A percentile compares a stretch with the other conserved stretches of the same genome.
phyloP scores from a whole-genome alignment of 2,113 vertebrate genomes.

The Corythoichthys haematopterus region DNA sequence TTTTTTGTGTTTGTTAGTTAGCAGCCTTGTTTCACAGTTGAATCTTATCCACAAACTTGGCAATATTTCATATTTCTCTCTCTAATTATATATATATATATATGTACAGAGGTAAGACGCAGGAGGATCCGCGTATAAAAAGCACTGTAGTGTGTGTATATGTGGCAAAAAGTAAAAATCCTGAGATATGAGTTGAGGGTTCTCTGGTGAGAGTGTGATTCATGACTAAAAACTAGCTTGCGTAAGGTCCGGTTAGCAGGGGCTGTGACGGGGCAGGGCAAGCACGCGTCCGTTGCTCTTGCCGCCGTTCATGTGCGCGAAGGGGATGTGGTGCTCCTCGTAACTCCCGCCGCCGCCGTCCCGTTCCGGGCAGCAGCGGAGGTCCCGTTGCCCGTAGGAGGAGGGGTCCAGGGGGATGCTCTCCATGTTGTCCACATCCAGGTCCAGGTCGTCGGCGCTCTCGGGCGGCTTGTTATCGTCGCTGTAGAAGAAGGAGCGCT shows the following conservation, averaged over 20 bases:
- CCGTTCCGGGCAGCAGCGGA: slow-evolving; percentile 63
- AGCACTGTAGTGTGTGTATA: slow-evolving; percentile 64
- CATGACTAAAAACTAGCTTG: slow-evolving; percentile 2
- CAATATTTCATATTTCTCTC: slow-evolving; percentile 47
- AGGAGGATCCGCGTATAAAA: slow-evolving; percentile 60
- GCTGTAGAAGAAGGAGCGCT: slow-evolving; percentile 95
- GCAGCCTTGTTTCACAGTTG: slow-evolving; percentile 85
- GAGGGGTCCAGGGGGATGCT: slow-evolving; percentile 91
- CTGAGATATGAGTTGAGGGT: slow-evolving; percentile 82
- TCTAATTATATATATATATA: slow-evolving; percentile 25
- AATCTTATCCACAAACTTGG: slow-evolving; percentile 72
- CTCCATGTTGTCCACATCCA: slow-evolving; percentile 97
- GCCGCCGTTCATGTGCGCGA: slow-evolving; percentile 95
- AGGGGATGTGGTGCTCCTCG: slow-evolving; percentile 87
- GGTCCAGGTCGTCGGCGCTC: slow-evolving; percentile 82
- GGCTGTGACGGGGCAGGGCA: slow-evolving; percentile 82
- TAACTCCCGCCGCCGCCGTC: slow-evolving; percentile 83
- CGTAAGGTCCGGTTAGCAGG: slow-evolving; percentile 78
- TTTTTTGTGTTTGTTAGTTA: slow-evolving; percentile 25
- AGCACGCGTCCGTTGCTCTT: slow-evolving; percentile 90
- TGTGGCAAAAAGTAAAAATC: slow-evolving; percentile 74
- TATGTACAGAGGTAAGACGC: slow-evolving; percentile 38
- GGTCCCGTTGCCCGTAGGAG: slow-evolving; percentile 83
- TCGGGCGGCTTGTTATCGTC: slow-evolving; percentile 94
- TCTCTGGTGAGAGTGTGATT: slow-evolving; percentile 55